phyloP scores from a whole-genome alignment of 2,888 invertebrate genomes.

The Prostheceraeus crozeri region DNA sequence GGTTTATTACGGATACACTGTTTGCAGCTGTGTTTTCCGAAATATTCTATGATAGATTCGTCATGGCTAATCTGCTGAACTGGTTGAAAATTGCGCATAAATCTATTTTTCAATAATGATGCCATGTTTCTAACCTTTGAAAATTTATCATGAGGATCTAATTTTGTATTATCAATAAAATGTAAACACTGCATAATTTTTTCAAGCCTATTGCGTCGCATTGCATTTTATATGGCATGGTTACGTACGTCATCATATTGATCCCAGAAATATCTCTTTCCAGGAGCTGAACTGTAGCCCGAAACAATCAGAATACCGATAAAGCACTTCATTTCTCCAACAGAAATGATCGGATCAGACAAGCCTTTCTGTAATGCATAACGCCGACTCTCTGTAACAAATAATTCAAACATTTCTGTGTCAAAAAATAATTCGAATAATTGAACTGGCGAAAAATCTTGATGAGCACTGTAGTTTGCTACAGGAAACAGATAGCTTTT shows the following conservation, averaged over 20 bases:
- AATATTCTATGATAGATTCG: conserved; percentile 49
- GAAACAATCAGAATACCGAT: conserved; percentile 25
- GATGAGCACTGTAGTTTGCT: conserved; percentile 3
- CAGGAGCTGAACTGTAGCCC: conserved; percentile 14
- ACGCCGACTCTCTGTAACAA: conserved; percentile 20
- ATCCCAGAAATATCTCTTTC: conserved; percentile 21
- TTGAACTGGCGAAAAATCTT: conserved; percentile 18
- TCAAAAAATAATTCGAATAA: conserved; percentile 25
- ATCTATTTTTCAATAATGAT: conserved; percentile 42
- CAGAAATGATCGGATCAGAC: conserved; percentile 23
- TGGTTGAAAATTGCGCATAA: conserved; percentile 41
- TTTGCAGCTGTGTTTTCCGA: conserved; percentile 47
- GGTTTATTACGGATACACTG: conserved; percentile 49
- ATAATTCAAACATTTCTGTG: conserved; percentile 17
- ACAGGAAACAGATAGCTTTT: not conserved
- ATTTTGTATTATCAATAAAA: conserved; percentile 43
- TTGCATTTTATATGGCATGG: conserved; percentile 8
- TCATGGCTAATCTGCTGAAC: conserved; percentile 43
- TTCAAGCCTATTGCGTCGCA: not conserved
- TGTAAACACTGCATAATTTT: conserved; percentile 38
- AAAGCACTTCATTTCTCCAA: conserved; percentile 15
- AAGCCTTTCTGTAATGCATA: conserved; percentile 20
- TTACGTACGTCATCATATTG: conserved; percentile 3
- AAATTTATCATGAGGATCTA: conserved; percentile 43
- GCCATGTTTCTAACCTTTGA: conserved; percentile 44